Conservation (phyloP, 2,888 invertebrate species). For the Deroplatys truncata region DNA sequence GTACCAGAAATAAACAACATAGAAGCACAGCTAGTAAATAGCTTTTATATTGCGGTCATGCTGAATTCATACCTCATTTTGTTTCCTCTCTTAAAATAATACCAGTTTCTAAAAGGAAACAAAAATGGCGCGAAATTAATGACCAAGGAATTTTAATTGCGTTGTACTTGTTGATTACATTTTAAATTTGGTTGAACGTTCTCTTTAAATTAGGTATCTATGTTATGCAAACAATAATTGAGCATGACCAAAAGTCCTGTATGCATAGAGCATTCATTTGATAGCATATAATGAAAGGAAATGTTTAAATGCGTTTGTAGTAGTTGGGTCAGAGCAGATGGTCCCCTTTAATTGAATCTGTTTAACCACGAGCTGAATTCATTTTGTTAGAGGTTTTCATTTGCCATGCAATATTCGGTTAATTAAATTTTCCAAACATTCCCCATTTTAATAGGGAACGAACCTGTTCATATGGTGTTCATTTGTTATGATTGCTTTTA, state of each 20-base stretch:
- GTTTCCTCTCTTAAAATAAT: no score
- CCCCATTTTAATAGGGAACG: neutral
- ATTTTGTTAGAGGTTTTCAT: neutral
- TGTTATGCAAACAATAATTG: no score
- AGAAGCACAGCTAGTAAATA: no score
- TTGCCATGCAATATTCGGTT: neutral
- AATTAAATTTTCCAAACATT: neutral
- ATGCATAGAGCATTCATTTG: neutral
- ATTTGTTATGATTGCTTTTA: neutral
- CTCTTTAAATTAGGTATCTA: no score
- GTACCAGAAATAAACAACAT: no score
- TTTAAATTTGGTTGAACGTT: no score
- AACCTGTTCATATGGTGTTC: neutral
- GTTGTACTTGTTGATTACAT: no score
- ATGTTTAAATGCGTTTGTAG: neutral
- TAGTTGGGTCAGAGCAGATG: neutral
- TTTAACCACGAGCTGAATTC: neutral
- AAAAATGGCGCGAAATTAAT: no score
- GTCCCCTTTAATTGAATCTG: neutral
- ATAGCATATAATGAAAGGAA: neutral
- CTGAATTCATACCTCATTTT: no score
- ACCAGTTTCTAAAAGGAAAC: no score
- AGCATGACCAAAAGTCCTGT: neutral
- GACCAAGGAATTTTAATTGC: no score
- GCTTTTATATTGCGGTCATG: no score